A percentile compares a stretch with the other conserved stretches of the same genome.
Evolutionary conservation across 2,113 vertebrate genomes (phyloP).

Genomic region (Alexandromys fortis): DNA sequence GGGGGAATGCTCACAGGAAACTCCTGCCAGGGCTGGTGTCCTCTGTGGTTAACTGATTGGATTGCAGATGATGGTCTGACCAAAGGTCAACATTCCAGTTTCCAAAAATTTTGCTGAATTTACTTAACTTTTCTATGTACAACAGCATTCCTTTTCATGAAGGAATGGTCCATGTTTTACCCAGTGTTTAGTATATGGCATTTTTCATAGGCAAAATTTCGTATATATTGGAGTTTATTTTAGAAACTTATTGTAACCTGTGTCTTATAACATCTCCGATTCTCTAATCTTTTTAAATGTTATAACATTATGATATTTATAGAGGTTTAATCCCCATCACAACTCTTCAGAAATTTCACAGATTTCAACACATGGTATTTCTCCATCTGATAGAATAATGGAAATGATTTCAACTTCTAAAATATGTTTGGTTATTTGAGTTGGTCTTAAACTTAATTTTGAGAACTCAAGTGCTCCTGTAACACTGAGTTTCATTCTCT

Average conservation of each 20-base stretch:
- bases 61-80: background rate
- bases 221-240: background rate
- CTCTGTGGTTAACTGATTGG: conserved; percentile 8
- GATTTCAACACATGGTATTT: background rate
- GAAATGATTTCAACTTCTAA: conserved; percentile 48
- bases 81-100: background rate
- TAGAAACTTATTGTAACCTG: background rate
- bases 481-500: background rate
- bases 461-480: background rate
- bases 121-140: background rate
- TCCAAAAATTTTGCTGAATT: conserved; percentile 1
- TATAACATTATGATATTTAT: background rate
- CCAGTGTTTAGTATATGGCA: background rate
- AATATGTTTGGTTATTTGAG: background rate
- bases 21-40: background rate
- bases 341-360: background rate
- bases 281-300: conserved; percentile 43
- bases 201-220: background rate
- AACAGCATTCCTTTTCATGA: background rate
- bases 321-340: background rate
- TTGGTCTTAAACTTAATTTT: conserved; percentile 1
- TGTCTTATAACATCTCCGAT: background rate
- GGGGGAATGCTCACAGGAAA: background rate
- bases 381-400: background rate
- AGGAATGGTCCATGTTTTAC: background rate